Percentiles rank a stretch among this genome's conserved stretches.
Evolutionary conservation across 2,888 invertebrate genomes (phyloP).

Genomic region (Agrilus mali): DNA sequence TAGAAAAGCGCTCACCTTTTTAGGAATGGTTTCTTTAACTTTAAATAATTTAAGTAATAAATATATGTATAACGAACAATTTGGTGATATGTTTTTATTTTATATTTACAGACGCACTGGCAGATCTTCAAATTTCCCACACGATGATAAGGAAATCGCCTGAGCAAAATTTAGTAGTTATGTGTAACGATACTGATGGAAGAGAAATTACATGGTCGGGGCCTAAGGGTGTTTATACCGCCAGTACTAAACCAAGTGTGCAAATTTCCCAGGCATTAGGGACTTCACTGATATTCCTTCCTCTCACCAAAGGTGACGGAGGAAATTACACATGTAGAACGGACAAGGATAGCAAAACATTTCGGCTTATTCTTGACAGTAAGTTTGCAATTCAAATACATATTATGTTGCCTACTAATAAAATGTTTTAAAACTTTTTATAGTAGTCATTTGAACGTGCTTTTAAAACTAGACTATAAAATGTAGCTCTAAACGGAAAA

Average conservation of each 20-base stretch:
- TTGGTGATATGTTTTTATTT: too few relatives aligned
- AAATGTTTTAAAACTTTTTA: too few relatives aligned
- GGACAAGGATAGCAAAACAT: slow-evolving; percentile 28
- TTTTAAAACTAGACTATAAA: too few relatives aligned
- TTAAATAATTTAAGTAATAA: too few relatives aligned
- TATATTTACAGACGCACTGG: too few relatives aligned
- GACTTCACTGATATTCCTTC: slow-evolving; percentile 30
- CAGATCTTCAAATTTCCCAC: too few relatives aligned
- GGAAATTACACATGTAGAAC: slow-evolving; percentile 46
- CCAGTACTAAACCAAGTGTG: slow-evolving; percentile 20
- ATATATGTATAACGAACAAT: too few relatives aligned
- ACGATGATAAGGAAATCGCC: slow-evolving; percentile 1
- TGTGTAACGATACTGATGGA: slow-evolving; percentile 18
- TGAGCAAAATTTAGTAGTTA: slow-evolving; percentile 18
- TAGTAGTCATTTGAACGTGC: too few relatives aligned
- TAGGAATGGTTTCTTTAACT: too few relatives aligned
- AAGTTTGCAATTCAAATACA: slow-evolving; percentile 7
- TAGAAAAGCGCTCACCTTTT: too few relatives aligned
- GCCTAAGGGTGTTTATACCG: slow-evolving; percentile 18
- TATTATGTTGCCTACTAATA: too few relatives aligned
- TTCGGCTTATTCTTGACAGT: slow-evolving; percentile 23
- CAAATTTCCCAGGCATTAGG: slow-evolving; percentile 18
- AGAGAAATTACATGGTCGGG: slow-evolving; percentile 19
- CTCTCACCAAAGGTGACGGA: slow-evolving; percentile 40
- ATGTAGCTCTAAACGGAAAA: too few relatives aligned